Conservation (phyloP, 2,113 vertebrate genomes). For the Mormyrus iriodes region DNA sequence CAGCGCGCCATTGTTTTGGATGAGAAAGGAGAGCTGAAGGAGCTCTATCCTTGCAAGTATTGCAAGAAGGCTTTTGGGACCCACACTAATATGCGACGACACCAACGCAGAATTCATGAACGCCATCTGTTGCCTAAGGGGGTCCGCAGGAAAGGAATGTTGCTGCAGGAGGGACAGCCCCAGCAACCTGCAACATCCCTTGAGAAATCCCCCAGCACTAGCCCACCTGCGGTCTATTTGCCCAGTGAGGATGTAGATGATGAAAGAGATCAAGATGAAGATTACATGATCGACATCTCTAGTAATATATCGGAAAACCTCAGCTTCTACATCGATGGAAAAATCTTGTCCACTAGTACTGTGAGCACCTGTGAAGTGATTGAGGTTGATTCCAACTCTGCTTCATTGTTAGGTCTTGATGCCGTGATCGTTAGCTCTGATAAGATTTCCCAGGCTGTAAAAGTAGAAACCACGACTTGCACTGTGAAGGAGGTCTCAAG, state of each 20-base stretch:
- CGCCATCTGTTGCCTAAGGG: slow-evolving; percentile 92
- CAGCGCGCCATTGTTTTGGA: slow-evolving; percentile 53
- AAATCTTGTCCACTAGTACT: slow-evolving; percentile 78
- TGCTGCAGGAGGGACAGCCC: slow-evolving; percentile 63
- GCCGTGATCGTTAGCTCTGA: slow-evolving; percentile 76
- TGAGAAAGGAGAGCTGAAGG: slow-evolving; percentile 81
- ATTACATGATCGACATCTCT: slow-evolving; percentile 87
- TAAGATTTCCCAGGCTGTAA: slow-evolving; percentile 72
- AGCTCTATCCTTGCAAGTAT: slow-evolving; percentile 87
- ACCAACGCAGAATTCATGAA: slow-evolving; percentile 92
- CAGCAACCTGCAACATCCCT: slow-evolving; percentile 48
- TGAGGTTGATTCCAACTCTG: slow-evolving; percentile 80
- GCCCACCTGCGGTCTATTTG: slow-evolving; percentile 66
- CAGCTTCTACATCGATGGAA: slow-evolving; percentile 93
- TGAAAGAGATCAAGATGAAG: slow-evolving; percentile 79
- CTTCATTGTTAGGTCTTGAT: slow-evolving; percentile 80
- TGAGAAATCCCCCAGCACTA: slow-evolving; percentile 51
- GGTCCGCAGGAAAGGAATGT: slow-evolving; percentile 84
- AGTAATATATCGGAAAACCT: slow-evolving; percentile 97
- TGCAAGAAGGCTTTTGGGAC: slow-evolving; percentile 96
- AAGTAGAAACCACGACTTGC: slow-evolving; percentile 63
- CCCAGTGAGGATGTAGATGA: slow-evolving; percentile 88
- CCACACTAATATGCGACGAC: slow-evolving; percentile 92
- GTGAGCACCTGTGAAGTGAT: slow-evolving; percentile 90
- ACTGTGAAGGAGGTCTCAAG: slow-evolving; percentile 61